Percentiles rank a stretch among this genome's conserved stretches.
Conservation (phyloP, 2,113 vertebrate genomes). For the Brachypodius melanocephalos region DNA sequence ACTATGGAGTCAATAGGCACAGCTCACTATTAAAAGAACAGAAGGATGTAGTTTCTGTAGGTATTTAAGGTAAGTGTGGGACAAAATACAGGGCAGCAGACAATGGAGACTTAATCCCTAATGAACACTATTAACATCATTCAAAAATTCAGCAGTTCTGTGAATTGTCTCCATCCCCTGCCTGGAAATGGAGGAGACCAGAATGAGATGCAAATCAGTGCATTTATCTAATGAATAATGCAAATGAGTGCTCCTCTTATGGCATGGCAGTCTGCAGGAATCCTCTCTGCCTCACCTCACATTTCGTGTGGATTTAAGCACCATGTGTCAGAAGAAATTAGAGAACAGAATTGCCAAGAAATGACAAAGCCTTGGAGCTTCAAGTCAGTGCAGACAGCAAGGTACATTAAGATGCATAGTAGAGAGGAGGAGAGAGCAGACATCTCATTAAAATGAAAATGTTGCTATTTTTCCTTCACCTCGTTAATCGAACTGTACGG, state of each 20-base stretch:
- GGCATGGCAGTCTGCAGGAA: constrained; percentile 71
- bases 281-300: constrained; percentile 74
- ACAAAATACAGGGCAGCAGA: constrained; percentile 42
- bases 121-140: constrained; percentile 50
- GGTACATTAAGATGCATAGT: constrained; percentile 63
- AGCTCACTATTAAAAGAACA: constrained; percentile 35
- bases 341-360: constrained; percentile 67
- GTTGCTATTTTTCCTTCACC: constrained; percentile 74
- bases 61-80: neutral
- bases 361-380: constrained; percentile 69
- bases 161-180: constrained; percentile 53
- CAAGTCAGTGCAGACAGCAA: constrained; percentile 60
- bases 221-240: constrained; percentile 83
- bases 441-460: constrained; percentile 77
- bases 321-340: constrained; percentile 79
- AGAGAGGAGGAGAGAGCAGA: constrained; percentile 48
- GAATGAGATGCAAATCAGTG: constrained; percentile 81
- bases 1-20: constrained; percentile 23
- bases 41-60: neutral
- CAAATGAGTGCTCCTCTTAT: constrained; percentile 72
- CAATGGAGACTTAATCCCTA: constrained; percentile 30
- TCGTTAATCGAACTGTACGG: constrained; percentile 70
- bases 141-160: constrained; percentile 49
- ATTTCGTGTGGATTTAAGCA: constrained; percentile 76
- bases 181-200: constrained; percentile 60